Evolutionary conservation across 2,113 vertebrate genomes (phyloP), one percentile per base, ranked within the genome.

Genomic region (Tringa solitaria): DNA sequence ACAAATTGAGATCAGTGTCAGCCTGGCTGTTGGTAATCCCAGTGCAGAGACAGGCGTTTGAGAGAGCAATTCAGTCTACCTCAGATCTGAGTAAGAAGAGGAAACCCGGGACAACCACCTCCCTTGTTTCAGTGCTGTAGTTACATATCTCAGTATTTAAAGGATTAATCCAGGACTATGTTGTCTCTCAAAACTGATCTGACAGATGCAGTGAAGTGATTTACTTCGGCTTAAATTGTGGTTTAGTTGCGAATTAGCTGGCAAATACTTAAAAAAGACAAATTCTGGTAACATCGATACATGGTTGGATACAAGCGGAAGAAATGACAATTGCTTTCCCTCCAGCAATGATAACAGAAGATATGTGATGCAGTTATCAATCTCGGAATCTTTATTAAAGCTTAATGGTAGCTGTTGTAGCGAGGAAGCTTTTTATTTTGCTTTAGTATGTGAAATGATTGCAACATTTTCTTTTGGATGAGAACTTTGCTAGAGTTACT

Each of bases 131-230:
- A 16, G 69, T 89, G 89, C 51, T 22, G 9, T 53, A 90, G 90
- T 90, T 92, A 75, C 43, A 18, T 80, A 93, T 84, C 77, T 89
- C 41, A 43, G 56, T 54, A 39, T 93, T 93, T 91, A 87, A 89
- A 87, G 77, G 77, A 94, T 92, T 97, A 92, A 91, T 23, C 33
- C 84, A 76, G 82, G 51, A 48, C 95, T 79, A 39, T 79, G 84
- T 82, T 93, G 69, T 94, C 81, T 95, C 92, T 95, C 76, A 95
- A 90, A 93, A 89, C 80, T 82, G 76, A 92, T 87, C 86, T 46
- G 80, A 89, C 69, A 93, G 80, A 91, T 91, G 92, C 19, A 48
- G 37, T 74, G 75, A 94, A 92, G 90, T 94, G 73, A 96, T 93
- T 92, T 91, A 89, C 65, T 91, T 93, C 32, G 78, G 48, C 65